Evolutionary conservation across 2,888 invertebrate species (phyloP), one percentile per base, ranked within the genome.

Genomic region (Byasa hedistus): DNA sequence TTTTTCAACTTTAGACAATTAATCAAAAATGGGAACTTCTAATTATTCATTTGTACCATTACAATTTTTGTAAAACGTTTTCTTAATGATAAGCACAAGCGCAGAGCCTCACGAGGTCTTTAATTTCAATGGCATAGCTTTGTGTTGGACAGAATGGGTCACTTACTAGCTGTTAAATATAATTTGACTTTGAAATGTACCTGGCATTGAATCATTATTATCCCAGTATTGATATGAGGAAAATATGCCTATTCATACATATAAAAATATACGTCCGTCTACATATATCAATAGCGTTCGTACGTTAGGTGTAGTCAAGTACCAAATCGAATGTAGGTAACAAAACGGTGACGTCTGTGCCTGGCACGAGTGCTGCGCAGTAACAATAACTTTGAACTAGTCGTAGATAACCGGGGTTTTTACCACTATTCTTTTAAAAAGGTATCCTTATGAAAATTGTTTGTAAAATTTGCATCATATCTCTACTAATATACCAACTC

Each of bases 321-420:
- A 21, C 21, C 36, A 27, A 36, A 32, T 56, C 32, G 54, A 56
- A 56, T 36, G 65, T 57, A 24, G 23, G 19, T 39, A 56, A 60
- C 60, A 32, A 36, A 52, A 56, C 61, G 32, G 65, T 48, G 61
- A 65, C 60, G 57, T 32, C 57, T 51, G 65, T 61, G 22, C 57
- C 65, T 23, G 65, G 65, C 36, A 65, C 65, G 27, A 12, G 21
- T 22, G 32, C 63, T 57, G 51, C 57, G 27, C 55, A 36, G n/a
- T 63, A 51, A 55, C 15, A 3, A 55, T 52, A 52, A 21, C 52
- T 52, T 52, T 21, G 21, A 52, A 52, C 52, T 52, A 52, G 21
- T 52, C n/a, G 21, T 21, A 52, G 21, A 0, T 19, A 52, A 44
- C 7, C 21, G 5, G 19, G 2, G 2, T 51, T 39, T 39, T 2